Conservation (phyloP, 2,888 invertebrate genomes). For the Eueremaeus valkanovi region DNA sequence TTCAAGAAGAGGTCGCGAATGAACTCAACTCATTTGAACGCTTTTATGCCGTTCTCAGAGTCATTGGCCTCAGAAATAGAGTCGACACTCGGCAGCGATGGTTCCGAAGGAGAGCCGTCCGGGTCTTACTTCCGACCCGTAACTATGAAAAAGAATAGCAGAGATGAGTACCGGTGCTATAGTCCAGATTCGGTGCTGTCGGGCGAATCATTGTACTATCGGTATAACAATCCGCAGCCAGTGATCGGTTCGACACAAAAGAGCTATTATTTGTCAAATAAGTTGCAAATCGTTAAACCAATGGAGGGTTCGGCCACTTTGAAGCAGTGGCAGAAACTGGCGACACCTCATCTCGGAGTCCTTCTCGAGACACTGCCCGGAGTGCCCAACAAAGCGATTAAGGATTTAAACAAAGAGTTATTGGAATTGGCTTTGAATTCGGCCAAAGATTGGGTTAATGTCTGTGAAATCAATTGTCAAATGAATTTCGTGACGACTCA, state of each 20-base stretch:
- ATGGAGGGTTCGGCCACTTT: constrained; percentile 88
- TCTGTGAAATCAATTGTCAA: background rate
- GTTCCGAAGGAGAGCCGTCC: constrained; percentile 38
- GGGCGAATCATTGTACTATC: constrained; percentile 35
- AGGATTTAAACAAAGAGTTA: constrained; percentile 30
- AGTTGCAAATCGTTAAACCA: constrained; percentile 79
- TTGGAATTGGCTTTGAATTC: constrained; percentile 19
- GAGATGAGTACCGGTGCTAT: constrained; percentile 23
- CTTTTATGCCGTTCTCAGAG: constrained; percentile 56
- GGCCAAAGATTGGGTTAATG: background rate
- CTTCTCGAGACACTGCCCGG: constrained; percentile 62
- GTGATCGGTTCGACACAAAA: constrained; percentile 40
- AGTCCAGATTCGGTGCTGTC: constrained; percentile 40
- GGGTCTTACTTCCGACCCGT: background rate
- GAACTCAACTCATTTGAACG: background rate
- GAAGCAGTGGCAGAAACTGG: constrained; percentile 89
- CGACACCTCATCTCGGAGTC: constrained; percentile 80
- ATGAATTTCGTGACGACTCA: constrained; percentile 46
- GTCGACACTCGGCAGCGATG: constrained; percentile 43
- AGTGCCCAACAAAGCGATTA: constrained; percentile 44
- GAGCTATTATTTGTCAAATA: constrained; percentile 64
- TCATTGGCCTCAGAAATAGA: constrained; percentile 86
- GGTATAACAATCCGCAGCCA: constrained; percentile 39
- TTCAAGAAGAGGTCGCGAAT: constrained; percentile 57
- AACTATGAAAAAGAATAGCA: background rate